A percentile compares a stretch with the other conserved stretches of the same genome.
These are phyloP conservation scores for Pteruthius melanotis DNA, from an alignment of 2,113 vertebrate genomes.

Conservation along the genomic window DNA sequence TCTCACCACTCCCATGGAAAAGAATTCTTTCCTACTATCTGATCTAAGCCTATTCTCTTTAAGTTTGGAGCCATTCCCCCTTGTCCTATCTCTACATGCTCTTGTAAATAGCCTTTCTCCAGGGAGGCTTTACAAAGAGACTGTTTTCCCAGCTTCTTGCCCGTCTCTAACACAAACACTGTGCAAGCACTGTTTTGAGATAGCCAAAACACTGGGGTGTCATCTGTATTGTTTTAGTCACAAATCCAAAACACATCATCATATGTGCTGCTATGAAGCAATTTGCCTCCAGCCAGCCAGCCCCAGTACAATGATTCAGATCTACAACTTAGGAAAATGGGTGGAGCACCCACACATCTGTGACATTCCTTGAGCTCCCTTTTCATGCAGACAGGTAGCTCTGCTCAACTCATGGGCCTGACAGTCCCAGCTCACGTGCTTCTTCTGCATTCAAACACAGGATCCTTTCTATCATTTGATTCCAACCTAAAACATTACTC, in stretches of 20 bases:
- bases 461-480: neutral
- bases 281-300: neutral
- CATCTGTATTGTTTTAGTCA: neutral
- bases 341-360: neutral
- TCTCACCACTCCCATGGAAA: neutral
- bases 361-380: neutral
- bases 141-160: neutral
- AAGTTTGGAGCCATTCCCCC: neutral
- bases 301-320: neutral
- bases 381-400: neutral
- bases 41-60: neutral
- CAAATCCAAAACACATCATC: neutral
- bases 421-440: fast-evolving
- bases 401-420: neutral
- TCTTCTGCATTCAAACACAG: neutral
- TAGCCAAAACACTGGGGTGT: neutral
- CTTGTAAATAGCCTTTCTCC: neutral
- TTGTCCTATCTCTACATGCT: neutral
- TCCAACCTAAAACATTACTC: neutral
- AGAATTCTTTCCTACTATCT: neutral
- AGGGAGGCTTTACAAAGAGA: neutral
- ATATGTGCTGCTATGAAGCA: neutral
- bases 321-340: neutral
- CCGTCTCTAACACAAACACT: neutral
- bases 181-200: neutral